Evolutionary conservation across 2,888 invertebrate genomes (phyloP).

Genomic region (Lasioglossum marginatum): DNA sequence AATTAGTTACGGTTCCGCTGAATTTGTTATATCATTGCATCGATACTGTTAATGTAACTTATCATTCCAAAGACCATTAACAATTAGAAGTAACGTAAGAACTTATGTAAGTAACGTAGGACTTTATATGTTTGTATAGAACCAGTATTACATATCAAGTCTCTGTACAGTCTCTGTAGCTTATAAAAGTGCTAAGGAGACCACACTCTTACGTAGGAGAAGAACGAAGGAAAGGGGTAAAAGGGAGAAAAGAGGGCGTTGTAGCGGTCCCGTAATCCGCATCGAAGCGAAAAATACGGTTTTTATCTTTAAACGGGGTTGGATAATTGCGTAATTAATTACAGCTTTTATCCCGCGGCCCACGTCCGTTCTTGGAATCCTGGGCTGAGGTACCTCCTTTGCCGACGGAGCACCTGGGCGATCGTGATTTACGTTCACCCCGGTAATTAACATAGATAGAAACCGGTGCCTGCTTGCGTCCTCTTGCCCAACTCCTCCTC

Average conservation of each 20-base stretch:
- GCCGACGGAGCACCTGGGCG: slow-evolving; percentile 71
- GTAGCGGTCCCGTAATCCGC: slow-evolving; percentile 68
- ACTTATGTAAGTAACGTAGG: no score
- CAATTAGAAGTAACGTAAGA: background rate
- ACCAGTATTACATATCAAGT: background rate
- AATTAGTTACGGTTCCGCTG: background rate
- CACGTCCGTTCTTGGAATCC: slow-evolving; percentile 59
- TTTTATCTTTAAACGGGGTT: slow-evolving; percentile 75
- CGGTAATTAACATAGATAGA: slow-evolving; percentile 79
- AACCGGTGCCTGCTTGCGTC: slow-evolving; percentile 45
- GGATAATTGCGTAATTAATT: slow-evolving; percentile 83
- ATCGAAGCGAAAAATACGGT: slow-evolving; percentile 79
- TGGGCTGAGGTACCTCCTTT: slow-evolving; percentile 64
- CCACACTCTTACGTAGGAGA: background rate
- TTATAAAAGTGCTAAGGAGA: background rate
- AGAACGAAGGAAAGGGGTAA: background rate
- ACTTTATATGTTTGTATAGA: background rate
- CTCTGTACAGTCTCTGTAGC: background rate
- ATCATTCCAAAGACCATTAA: background rate
- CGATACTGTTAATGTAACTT: background rate
- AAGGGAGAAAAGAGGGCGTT: slow-evolving; percentile 32
- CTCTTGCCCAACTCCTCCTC: slow-evolving; percentile 22
- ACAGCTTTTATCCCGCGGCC: slow-evolving; percentile 76
- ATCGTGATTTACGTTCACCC: slow-evolving; percentile 75
- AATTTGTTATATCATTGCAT: background rate